Evolutionary conservation across 2,797 vertebrate species (phyloP), one percentile per base, ranked within the genome.

Genomic region (Trachurus trachurus): DNA sequence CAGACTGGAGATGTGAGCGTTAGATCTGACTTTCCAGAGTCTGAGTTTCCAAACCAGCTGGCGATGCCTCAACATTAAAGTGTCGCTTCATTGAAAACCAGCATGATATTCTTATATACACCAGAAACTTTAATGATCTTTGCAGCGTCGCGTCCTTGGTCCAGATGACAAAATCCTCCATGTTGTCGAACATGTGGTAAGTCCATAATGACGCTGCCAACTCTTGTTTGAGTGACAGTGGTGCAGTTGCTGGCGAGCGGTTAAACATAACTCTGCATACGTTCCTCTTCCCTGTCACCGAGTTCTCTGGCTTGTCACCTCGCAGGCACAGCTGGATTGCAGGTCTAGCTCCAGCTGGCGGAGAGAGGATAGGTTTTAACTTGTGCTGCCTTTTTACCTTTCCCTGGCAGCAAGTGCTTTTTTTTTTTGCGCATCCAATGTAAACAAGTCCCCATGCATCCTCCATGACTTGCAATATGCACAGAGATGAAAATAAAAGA

Each of bases 381-480:
- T 74, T 81, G 19, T 76, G 68, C 50, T 26, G 58, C 6, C 7
- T 62, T 81, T 29, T 26, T 26, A 59, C 40, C 66, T 73, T 79
- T 53, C 53, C 19, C 4, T 49, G 60, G 21, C 39, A 31, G 40
- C 39, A 21, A 63, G 37, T 29, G 2, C 53, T 15, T 69, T 65
- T 26, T 83, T 62, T 78, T 74, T 85, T 59, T 76, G 1, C 54
- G 31, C 80, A 29, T 85, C 74, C 49, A 78, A 65, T 64, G 5
- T 70, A 81, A 89, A 93, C 84, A 76, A 57, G 60, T 70, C 82
- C 85, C 80, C 81, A 50, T 76, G 50, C 71, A 65, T 61, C 52
- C 62, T 40, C 65, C 26, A 62, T 53, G 16, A 26, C 64, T 69
- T 63, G 59, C 61, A 63, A 44, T 22, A 42, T 6, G 1, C 60